Evolutionary conservation across 2,888 invertebrate species (phyloP).

Genomic region (Oegoconia quadripuncta): DNA sequence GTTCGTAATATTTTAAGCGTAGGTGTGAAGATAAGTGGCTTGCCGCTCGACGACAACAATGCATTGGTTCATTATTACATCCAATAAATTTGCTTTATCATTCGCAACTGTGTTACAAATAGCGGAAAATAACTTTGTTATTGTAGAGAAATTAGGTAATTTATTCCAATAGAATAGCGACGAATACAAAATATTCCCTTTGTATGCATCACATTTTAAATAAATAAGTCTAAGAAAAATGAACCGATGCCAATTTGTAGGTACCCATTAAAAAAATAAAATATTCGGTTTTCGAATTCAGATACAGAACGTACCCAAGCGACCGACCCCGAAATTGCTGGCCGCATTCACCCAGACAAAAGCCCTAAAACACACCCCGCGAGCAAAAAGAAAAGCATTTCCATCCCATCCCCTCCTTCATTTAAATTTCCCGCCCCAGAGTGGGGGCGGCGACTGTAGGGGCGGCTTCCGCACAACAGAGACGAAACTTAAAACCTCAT

Average conservation of each 20-base stretch:
- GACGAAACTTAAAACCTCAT: conserved; percentile 65
- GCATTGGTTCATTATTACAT: conserved; percentile 27
- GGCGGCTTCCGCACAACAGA: conserved; percentile 73
- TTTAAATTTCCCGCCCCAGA: conserved; percentile 75
- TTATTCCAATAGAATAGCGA: not conserved
- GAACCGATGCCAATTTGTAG: no score
- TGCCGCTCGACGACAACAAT: conserved; percentile 26
- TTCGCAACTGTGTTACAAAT: conserved; percentile 23
- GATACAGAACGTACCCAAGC: conserved; percentile 64
- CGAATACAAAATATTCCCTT: no score
- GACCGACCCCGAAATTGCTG: conserved; percentile 77
- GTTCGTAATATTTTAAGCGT: conserved; percentile 1
- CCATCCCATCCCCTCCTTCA: conserved; percentile 72
- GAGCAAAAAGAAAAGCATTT: conserved; percentile 77
- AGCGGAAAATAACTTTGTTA: conserved; percentile 41
- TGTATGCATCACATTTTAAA: no score
- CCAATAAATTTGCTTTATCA: conserved; percentile 45
- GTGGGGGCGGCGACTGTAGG: conserved; percentile 72
- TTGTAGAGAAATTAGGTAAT: no score
- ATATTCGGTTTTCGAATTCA: conserved; percentile 62
- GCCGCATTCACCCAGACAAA: conserved; percentile 78
- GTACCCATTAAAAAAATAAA: no score
- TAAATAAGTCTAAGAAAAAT: no score
- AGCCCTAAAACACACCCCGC: conserved; percentile 74
- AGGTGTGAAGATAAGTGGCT: conserved; percentile 15